These are phyloP conservation scores for Acomys russatus DNA, from an alignment of 2,797 vertebrate genomes.

Conservation along the genomic window DNA sequence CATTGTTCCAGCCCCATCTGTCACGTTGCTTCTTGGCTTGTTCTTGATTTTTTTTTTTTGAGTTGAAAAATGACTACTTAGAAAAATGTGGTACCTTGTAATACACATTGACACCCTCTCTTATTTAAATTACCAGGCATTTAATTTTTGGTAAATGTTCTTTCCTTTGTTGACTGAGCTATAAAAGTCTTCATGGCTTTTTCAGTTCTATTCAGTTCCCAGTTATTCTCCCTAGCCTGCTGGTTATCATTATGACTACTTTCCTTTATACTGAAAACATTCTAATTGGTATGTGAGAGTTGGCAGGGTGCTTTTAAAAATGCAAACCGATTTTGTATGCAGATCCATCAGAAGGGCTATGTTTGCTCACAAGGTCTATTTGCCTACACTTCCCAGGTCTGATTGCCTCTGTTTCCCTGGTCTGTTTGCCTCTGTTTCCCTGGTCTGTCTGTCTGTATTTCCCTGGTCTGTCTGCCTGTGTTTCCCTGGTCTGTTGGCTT, in stretches of 20 bases:
- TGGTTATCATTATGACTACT: not conserved
- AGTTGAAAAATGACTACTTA: conserved; percentile 5
- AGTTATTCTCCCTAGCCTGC: conserved; percentile 9
- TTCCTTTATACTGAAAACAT: not conserved
- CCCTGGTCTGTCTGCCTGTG: not conserved
- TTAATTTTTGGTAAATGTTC: conserved; percentile 2
- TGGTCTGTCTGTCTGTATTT: not conserved
- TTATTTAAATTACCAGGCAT: not conserved
- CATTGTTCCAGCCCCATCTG: not conserved
- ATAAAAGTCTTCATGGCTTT: not conserved
- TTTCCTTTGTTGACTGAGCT: conserved; percentile 13
- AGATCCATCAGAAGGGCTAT: not conserved
- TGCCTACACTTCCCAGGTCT: not conserved
- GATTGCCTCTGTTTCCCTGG: too few species aligned
- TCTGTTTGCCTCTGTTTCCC: not conserved
- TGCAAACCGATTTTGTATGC: not conserved
- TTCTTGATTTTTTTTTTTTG: conserved; percentile 12
- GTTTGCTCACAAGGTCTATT: too few species aligned
- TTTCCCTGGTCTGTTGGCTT: not conserved
- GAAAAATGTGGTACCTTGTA: not conserved
- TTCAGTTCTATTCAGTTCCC: conserved; percentile 14
- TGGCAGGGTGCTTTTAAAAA: conserved; percentile 51
- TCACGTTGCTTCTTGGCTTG: not conserved
- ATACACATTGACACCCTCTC: not conserved
- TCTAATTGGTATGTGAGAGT: not conserved